Percentiles rank a stretch among this genome's conserved stretches.
These are phyloP conservation scores for Hormaphis cornu DNA, from an alignment of 1,140 invertebrate genomes.

Conservation along the genomic window DNA sequence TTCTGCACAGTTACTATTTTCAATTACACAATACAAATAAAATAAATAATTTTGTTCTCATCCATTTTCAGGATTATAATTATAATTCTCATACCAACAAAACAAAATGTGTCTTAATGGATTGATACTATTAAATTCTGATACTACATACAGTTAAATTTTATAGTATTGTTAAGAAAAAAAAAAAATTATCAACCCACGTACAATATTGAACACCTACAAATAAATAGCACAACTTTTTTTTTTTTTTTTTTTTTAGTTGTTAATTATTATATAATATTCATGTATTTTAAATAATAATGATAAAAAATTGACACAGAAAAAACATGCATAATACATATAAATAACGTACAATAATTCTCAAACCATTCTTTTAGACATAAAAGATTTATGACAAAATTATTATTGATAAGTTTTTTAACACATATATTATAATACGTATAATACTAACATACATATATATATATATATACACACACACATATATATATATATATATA, in stretches of 20 bases:
- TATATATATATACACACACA: neutral
- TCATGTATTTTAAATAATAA: constrained; percentile 27
- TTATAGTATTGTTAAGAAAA: constrained; percentile 14
- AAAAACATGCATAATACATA: constrained; percentile 31
- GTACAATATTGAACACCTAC: constrained; percentile 23
- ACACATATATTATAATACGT: too few species aligned
- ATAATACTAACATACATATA: neutral
- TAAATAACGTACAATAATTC: constrained; percentile 24
- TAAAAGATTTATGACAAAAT: constrained; percentile 28
- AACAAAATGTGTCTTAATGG: neutral
- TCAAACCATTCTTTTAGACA: constrained; percentile 14
- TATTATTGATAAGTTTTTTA: neutral
- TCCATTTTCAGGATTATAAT: neutral
- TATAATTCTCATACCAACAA: neutral
- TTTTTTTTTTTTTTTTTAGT: constrained; percentile 13
- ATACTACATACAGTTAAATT: neutral
- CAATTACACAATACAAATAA: constrained; percentile 19
- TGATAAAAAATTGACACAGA: constrained; percentile 31
- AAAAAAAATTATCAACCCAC: constrained; percentile 13
- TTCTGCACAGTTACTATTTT: constrained; percentile 23
- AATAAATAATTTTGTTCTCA: constrained; percentile 23
- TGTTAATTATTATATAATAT: constrained; percentile 27
- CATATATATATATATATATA: neutral
- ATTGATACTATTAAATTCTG: constrained; percentile 11
- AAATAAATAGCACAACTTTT: constrained; percentile 15